These are phyloP conservation scores for Plectropomus leopardus DNA, from an alignment of 2,113 vertebrate genomes.

Conservation along the genomic window DNA sequence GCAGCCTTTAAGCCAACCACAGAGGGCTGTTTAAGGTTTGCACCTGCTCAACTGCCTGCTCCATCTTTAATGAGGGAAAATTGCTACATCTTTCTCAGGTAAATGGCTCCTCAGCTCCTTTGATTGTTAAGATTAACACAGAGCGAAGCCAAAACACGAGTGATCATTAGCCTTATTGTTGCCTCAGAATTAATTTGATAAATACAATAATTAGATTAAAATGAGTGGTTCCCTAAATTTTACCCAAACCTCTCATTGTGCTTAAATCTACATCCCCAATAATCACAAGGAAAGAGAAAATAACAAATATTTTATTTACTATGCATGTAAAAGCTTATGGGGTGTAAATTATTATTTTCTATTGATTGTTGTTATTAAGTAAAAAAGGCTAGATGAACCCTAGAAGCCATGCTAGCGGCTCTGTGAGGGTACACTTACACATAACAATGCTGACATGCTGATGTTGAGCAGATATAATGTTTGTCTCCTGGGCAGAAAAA, in stretches of 20 bases:
- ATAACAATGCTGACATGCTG: not conserved
- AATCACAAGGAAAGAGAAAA: constrained; percentile 25
- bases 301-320: not conserved
- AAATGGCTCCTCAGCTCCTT: constrained; percentile 53
- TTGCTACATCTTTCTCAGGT: constrained; percentile 60
- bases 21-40: constrained; percentile 57
- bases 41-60: constrained; percentile 75
- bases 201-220: constrained; percentile 49
- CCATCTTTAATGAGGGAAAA: constrained; percentile 74
- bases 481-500: no score
- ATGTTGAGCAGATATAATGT: no score
- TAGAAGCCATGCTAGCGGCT: not conserved
- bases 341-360: not conserved
- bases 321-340: not conserved
- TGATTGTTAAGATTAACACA: constrained; percentile 45
- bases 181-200: constrained; percentile 28
- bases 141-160: constrained; percentile 14
- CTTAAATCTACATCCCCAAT: constrained; percentile 35
- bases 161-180: constrained; percentile 36
- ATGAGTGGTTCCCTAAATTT: constrained; percentile 22
- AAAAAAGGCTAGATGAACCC: not conserved
- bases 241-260: constrained; percentile 2
- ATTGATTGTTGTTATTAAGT: not conserved
- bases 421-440: not conserved
- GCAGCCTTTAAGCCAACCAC: constrained; percentile 64